These are phyloP conservation scores for Apotomis capreana DNA, from an alignment of 2,888 invertebrate genomes.

Conservation along the genomic window DNA sequence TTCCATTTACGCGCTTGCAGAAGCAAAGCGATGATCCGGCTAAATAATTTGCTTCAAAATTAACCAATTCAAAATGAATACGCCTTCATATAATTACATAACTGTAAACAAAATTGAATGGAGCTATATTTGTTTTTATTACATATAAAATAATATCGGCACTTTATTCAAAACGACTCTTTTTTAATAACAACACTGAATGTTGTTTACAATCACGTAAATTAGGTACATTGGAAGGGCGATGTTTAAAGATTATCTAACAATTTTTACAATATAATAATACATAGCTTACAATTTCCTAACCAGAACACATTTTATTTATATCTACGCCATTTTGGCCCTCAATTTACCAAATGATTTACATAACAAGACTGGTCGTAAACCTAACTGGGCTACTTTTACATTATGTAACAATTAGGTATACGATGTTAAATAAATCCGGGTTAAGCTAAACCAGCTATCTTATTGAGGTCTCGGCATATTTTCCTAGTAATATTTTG, in stretches of 20 bases:
- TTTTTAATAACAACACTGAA: no score
- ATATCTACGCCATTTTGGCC: constrained; percentile 29
- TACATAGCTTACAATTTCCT: neutral
- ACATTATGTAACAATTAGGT: constrained; percentile 46
- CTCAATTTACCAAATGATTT: constrained; percentile 17
- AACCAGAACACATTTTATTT: constrained; percentile 3
- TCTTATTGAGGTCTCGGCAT: constrained; percentile 71
- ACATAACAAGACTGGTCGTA: constrained; percentile 27
- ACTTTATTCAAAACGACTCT: no score
- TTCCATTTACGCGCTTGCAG: neutral
- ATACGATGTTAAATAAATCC: constrained; percentile 45
- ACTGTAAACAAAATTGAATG: no score
- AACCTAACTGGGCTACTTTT: constrained; percentile 40
- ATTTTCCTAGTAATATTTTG: constrained; percentile 67
- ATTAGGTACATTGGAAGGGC: no score
- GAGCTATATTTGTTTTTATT: no score
- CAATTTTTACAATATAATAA: neutral
- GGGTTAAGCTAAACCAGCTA: constrained; percentile 58
- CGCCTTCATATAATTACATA: no score
- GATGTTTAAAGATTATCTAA: no score
- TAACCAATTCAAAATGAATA: no score
- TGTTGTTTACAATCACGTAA: no score
- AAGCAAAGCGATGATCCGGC: neutral
- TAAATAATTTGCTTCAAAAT: no score
- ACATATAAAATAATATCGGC: no score